These are phyloP conservation scores for Nebria ingens DNA, from an alignment of 1,140 invertebrate species.

Conservation along the genomic window DNA sequence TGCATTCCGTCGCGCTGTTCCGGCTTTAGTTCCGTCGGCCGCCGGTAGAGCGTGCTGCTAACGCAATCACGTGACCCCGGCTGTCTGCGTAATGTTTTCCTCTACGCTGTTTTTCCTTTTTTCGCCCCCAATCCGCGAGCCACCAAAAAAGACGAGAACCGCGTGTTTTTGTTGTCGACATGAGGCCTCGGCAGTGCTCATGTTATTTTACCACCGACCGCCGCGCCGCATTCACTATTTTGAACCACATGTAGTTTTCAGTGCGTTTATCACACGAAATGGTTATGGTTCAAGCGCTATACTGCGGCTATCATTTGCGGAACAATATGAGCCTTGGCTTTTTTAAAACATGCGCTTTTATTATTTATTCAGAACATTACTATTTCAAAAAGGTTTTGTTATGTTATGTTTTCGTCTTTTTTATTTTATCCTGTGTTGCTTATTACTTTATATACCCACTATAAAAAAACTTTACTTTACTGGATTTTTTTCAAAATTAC, in stretches of 20 bases:
- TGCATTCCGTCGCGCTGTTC: background rate
- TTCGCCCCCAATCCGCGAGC: background rate
- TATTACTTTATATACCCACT: too few species aligned
- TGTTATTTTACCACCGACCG: too few species aligned
- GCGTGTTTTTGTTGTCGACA: background rate
- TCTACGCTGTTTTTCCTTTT: background rate
- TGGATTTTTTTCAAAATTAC: background rate
- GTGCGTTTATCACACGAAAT: background rate
- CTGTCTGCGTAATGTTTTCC: constrained; percentile 9
- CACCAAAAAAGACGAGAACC: background rate
- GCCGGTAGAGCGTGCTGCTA: constrained; percentile 4
- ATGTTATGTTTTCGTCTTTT: too few species aligned
- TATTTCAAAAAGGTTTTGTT: too few species aligned
- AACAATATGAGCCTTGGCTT: too few species aligned
- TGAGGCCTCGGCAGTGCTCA: too few species aligned
- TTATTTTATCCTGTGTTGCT: too few species aligned
- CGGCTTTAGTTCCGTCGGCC: background rate
- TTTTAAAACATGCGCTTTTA: too few species aligned
- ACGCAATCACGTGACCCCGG: constrained; percentile 5
- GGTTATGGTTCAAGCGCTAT: background rate
- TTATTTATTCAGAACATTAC: too few species aligned
- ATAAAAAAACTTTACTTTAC: too few species aligned
- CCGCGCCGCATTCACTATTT: too few species aligned
- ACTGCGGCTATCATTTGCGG: too few species aligned
- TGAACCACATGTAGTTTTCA: background rate